These are phyloP conservation scores for Nesidiocoris tenuis DNA, from an alignment of 2,888 invertebrate genomes.

Conservation along the genomic window DNA sequence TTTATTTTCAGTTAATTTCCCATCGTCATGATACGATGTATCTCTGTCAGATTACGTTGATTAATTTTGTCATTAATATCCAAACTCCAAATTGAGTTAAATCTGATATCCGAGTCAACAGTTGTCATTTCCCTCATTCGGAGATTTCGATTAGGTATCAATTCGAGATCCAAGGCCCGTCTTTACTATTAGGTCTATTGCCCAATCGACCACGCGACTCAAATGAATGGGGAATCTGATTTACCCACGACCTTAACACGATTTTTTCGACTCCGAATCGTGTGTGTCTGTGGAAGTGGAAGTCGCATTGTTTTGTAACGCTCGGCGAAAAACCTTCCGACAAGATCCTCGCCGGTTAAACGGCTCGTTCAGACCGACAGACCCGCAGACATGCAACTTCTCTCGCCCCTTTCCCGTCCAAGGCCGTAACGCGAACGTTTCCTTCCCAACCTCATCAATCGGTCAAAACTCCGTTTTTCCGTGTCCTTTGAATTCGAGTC, in stretches of 20 bases:
- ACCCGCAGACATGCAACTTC: slow-evolving; percentile 20
- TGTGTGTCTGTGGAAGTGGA: slow-evolving; percentile 2
- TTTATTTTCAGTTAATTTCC: too few relatives aligned
- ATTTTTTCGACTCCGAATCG: slow-evolving; percentile 9
- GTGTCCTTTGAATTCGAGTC: neutral
- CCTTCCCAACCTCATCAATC: slow-evolving; percentile 19
- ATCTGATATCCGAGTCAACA: too few relatives aligned
- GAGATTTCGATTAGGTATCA: neutral
- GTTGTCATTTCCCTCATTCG: too few relatives aligned
- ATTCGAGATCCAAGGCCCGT: neutral
- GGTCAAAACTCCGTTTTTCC: neutral
- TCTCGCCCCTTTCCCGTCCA: slow-evolving; percentile 11
- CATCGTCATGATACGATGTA: too few relatives aligned
- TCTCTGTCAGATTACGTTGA: too few relatives aligned
- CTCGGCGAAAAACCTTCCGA: slow-evolving; percentile 4
- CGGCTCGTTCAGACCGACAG: slow-evolving; percentile 1
- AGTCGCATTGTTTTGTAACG: slow-evolving; percentile 31
- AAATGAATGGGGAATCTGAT: slow-evolving; percentile 13
- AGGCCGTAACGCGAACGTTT: slow-evolving; percentile 8
- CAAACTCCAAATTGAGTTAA: too few relatives aligned
- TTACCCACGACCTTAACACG: slow-evolving; percentile 36
- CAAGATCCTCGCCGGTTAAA: neutral
- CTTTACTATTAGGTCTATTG: neutral
- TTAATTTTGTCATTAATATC: too few relatives aligned
- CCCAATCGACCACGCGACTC: neutral